phyloP scores from a whole-genome alignment of 2,113 vertebrate genomes.

The Aptenodytes forsteri region DNA sequence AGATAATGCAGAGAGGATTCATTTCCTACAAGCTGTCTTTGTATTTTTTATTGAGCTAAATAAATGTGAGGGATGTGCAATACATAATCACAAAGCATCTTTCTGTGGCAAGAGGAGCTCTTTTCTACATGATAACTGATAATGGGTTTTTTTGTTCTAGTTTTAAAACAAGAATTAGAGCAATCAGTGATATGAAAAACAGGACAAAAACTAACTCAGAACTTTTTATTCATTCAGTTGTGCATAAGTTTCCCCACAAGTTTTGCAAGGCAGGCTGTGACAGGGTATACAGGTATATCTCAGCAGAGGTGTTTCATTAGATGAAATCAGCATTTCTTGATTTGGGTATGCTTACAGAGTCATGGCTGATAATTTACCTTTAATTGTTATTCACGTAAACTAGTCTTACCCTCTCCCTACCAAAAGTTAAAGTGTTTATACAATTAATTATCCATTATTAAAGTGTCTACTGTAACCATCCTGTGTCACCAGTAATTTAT shows the following conservation, averaged over 20 bases:
- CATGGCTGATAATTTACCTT: not conserved
- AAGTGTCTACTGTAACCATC: not conserved
- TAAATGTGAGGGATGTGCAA: not conserved
- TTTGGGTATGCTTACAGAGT: not conserved
- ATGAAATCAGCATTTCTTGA: not conserved
- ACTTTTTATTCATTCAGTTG: not conserved
- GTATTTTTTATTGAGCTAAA: not conserved
- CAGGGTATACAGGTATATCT: not conserved
- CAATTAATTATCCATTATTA: not conserved
- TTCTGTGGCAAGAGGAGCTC: not conserved
- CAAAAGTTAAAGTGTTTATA: not conserved
- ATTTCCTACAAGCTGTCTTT: constrained; percentile 27
- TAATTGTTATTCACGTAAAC: not conserved
- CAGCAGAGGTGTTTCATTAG: not conserved
- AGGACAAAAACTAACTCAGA: not conserved
- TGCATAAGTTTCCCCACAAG: not conserved
- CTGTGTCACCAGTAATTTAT: not conserved
- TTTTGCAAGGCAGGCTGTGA: not conserved
- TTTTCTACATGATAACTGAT: not conserved
- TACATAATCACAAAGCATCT: not conserved
- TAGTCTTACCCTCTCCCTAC: not conserved
- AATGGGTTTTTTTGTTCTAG: not conserved
- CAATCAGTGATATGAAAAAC: not conserved
- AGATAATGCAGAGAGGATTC: constrained; percentile 23
- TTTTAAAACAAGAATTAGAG: not conserved